Percentiles rank a stretch among this genome's conserved stretches.
These are phyloP conservation scores for Numenius phaeopus DNA, from an alignment of 2,797 vertebrate species.

Conservation along the genomic window DNA sequence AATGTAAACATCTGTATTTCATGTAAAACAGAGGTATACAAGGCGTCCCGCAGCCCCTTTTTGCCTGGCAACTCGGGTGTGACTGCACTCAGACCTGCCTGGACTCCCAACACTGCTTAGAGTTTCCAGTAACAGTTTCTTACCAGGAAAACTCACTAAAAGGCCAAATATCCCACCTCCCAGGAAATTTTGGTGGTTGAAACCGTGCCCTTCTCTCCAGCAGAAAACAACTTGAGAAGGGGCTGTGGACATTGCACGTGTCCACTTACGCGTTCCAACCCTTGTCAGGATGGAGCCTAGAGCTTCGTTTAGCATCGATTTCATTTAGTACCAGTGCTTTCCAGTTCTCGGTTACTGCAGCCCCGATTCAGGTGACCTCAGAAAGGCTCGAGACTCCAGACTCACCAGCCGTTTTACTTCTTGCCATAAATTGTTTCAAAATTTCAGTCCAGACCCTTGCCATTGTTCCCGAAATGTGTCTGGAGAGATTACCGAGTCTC, in stretches of 20 bases:
- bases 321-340: background rate
- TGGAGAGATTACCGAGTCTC: background rate
- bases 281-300: background rate
- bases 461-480: background rate
- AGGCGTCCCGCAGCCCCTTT: background rate
- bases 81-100: background rate
- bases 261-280: fast-evolving
- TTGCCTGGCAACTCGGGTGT: background rate
- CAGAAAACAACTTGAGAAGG: background rate
- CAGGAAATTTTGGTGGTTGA: background rate
- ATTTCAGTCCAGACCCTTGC: background rate
- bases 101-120: background rate
- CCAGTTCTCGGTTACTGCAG: background rate
- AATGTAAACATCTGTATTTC: background rate
- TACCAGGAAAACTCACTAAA: background rate
- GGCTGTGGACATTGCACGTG: background rate
- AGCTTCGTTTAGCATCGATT: background rate
- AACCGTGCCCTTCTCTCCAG: background rate
- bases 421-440: background rate
- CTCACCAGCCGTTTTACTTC: background rate
- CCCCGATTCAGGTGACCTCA: background rate
- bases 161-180: no score
- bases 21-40: background rate
- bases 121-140: background rate
- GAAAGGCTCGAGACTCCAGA: background rate